A percentile compares a stretch with the other conserved stretches of the same genome.
Evolutionary conservation across 2,797 vertebrate genomes (phyloP).

Genomic region (Sparus aurata): DNA sequence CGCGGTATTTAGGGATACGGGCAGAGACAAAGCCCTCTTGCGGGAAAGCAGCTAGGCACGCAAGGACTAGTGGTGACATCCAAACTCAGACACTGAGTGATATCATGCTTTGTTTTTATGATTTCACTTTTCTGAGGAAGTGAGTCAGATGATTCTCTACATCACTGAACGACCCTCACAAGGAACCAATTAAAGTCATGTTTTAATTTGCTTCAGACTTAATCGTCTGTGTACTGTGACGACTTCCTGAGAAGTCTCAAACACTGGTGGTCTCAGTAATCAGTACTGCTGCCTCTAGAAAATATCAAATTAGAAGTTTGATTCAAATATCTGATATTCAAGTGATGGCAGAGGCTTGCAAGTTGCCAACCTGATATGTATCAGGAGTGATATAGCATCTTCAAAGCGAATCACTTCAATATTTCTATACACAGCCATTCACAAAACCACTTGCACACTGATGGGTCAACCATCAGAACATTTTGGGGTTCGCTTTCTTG

Average conservation of each 20-base stretch:
- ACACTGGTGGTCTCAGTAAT: slow-evolving; percentile 40
- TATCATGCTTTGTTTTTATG: slow-evolving; percentile 41
- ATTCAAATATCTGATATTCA: not conserved
- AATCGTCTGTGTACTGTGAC: slow-evolving; percentile 15
- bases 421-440: too few relatives aligned
- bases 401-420: too few relatives aligned
- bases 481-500: too few relatives aligned
- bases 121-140: slow-evolving; percentile 55
- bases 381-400: too few relatives aligned
- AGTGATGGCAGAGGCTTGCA: too few relatives aligned
- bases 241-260: slow-evolving; percentile 21
- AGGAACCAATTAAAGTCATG: slow-evolving; percentile 55
- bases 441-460: too few relatives aligned
- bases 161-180: slow-evolving; percentile 41
- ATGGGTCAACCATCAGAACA: too few relatives aligned
- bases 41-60: slow-evolving; percentile 8
- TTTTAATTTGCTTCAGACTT: slow-evolving; percentile 33
- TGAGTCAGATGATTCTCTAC: slow-evolving; percentile 53
- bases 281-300: slow-evolving; percentile 1
- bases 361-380: too few relatives aligned
- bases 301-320: slow-evolving; percentile 2
- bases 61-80: slow-evolving; percentile 27
- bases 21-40: slow-evolving; percentile 27
- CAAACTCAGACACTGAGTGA: slow-evolving; percentile 23
- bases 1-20: slow-evolving; percentile 31